Evolutionary conservation across 2,888 invertebrate genomes (phyloP).

Genomic region (Mesoligia furuncula): DNA sequence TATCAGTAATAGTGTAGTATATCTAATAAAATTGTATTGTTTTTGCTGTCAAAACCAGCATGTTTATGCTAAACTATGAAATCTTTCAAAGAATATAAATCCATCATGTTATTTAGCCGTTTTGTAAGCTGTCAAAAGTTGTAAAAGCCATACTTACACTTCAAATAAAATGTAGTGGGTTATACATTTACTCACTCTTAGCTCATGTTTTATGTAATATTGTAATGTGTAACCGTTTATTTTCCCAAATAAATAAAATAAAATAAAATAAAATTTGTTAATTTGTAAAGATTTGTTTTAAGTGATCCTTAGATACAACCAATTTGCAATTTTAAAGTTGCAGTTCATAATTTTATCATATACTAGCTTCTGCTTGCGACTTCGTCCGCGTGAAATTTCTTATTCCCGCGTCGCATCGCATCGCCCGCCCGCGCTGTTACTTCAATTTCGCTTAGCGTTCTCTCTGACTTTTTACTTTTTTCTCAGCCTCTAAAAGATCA

Average conservation of each 20-base stretch:
- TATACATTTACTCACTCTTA: too few species aligned
- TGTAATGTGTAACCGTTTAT: too few species aligned
- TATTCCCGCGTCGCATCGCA: background rate
- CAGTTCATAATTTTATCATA: background rate
- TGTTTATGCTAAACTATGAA: background rate
- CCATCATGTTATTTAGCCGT: background rate
- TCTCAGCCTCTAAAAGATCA: background rate
- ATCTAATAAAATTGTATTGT: background rate
- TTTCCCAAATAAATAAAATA: too few species aligned
- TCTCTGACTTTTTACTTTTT: background rate
- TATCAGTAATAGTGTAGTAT: background rate
- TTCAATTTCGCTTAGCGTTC: background rate
- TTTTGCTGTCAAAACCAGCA: background rate
- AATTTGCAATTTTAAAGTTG: background rate
- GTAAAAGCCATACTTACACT: background rate
- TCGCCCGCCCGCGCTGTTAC: background rate
- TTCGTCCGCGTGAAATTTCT: background rate
- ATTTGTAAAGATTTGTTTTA: background rate
- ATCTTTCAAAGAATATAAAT: conserved; percentile 2
- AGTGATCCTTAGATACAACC: too few species aligned
- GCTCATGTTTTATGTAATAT: too few species aligned
- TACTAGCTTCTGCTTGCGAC: background rate
- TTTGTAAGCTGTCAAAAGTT: conserved; percentile 9
- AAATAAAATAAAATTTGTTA: conserved; percentile 3
- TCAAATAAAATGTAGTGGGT: conserved; percentile 17